A percentile compares a stretch with the other conserved stretches of the same genome.
Conservation (phyloP, 2,797 vertebrate species). For the Silurus lanzhouensis region DNA sequence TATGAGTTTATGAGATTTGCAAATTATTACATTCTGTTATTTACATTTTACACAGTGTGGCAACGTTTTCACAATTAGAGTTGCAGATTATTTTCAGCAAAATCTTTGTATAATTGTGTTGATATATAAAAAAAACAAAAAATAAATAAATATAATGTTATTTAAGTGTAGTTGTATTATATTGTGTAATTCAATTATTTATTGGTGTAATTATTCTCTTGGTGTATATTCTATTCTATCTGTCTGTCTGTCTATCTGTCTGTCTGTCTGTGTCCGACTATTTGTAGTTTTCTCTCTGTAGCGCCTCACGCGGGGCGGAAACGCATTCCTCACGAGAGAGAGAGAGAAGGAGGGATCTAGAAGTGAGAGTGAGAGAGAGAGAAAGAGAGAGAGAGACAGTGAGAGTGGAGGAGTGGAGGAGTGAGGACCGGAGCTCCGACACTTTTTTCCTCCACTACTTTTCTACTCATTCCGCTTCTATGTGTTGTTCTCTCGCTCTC, state of each 20-base stretch:
- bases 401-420: neutral
- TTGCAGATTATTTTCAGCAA: too few species aligned
- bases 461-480: neutral
- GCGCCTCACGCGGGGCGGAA: constrained; percentile 23
- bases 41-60: too few species aligned
- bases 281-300: neutral
- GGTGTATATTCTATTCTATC: too few species aligned
- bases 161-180: too few species aligned
- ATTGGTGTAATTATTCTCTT: too few species aligned
- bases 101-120: too few species aligned
- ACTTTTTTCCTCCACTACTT: neutral
- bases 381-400: neutral
- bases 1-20: too few species aligned
- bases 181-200: too few species aligned
- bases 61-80: too few species aligned
- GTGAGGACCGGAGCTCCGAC: neutral
- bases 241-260: neutral
- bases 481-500: neutral
- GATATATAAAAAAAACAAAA: too few species aligned
- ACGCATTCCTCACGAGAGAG: neutral
- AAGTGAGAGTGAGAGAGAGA: neutral
- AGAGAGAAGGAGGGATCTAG: neutral
- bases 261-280: neutral
- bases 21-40: too few species aligned
- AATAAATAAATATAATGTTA: too few species aligned